Evolutionary conservation across 2,888 invertebrate species (phyloP).

Genomic region (Cheilosia vernalis): DNA sequence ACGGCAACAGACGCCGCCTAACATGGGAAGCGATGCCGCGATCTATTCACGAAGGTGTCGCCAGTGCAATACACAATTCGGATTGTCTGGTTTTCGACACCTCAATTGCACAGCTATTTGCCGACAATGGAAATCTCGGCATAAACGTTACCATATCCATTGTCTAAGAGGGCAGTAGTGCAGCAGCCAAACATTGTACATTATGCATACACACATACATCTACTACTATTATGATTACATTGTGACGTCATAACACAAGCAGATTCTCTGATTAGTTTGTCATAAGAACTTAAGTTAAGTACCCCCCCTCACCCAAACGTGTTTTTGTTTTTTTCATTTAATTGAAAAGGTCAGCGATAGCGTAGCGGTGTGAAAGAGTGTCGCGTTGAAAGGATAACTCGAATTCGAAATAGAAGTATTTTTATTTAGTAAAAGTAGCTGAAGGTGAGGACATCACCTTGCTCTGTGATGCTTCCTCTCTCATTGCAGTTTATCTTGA

Average conservation of each 20-base stretch:
- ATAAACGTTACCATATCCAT: slow-evolving; percentile 99
- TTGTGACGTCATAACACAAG: slow-evolving; percentile 66
- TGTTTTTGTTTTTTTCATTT: background rate
- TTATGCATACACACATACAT: slow-evolving; percentile 61
- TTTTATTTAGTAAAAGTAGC: background rate
- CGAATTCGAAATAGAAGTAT: slow-evolving; percentile 3
- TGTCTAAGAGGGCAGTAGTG: slow-evolving; percentile 85
- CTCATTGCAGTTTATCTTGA: slow-evolving; percentile 5
- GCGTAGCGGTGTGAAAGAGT: background rate
- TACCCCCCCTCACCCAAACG: slow-evolving; percentile 5
- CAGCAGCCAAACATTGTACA: slow-evolving; percentile 72
- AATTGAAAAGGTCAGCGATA: background rate
- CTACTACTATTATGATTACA: slow-evolving; percentile 63
- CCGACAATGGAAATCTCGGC: slow-evolving; percentile 99
- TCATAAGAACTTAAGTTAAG: slow-evolving; percentile 56
- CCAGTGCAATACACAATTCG: slow-evolving; percentile 97
- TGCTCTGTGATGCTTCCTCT: slow-evolving; percentile 13
- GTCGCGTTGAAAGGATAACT: slow-evolving; percentile 1
- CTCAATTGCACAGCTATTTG: slow-evolving; percentile 98
- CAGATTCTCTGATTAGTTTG: slow-evolving; percentile 59
- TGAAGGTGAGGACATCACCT: slow-evolving; percentile 22
- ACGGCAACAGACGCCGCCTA: slow-evolving; percentile 95
- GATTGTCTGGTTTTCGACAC: slow-evolving; percentile 99
- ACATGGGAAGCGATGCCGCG: slow-evolving; percentile 99
- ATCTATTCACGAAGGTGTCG: slow-evolving; percentile 99